phyloP scores from a whole-genome alignment of 2,797 vertebrate genomes.

The Heliangelus exortis region DNA sequence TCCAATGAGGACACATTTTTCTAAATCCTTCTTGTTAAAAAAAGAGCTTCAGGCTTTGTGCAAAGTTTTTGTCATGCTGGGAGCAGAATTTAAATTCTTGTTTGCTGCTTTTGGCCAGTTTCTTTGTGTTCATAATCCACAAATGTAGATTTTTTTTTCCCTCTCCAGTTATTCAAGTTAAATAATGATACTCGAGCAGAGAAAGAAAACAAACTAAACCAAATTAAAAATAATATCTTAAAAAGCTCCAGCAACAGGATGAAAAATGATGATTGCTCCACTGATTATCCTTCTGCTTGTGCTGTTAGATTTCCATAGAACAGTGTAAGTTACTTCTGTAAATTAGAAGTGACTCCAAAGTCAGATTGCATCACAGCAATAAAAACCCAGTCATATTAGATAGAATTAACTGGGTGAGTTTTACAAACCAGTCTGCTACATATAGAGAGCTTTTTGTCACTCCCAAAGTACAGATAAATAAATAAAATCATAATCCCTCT shows the following conservation, averaged over 20 bases:
- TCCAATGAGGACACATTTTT: neutral
- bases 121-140: neutral
- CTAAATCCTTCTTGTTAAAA: neutral
- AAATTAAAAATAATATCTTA: neutral
- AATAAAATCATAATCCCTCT: neutral
- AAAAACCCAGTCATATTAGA: neutral
- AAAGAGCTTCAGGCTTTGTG: neutral
- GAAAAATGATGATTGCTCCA: neutral
- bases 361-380: neutral
- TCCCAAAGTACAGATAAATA: neutral
- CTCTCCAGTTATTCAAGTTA: neutral
- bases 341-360: neutral
- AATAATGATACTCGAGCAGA: neutral
- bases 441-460: neutral
- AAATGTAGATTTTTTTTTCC: neutral
- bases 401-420: neutral
- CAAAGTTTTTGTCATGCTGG: neutral
- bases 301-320: neutral
- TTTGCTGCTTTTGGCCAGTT: neutral
- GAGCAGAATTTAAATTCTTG: neutral
- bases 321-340: neutral
- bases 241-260: neutral
- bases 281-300: neutral
- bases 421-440: neutral
- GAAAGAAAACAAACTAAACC: neutral